Base-by-base conservation (phyloP, 1,140 invertebrate genomes). In the Trichogramma pretiosum region DNA sequence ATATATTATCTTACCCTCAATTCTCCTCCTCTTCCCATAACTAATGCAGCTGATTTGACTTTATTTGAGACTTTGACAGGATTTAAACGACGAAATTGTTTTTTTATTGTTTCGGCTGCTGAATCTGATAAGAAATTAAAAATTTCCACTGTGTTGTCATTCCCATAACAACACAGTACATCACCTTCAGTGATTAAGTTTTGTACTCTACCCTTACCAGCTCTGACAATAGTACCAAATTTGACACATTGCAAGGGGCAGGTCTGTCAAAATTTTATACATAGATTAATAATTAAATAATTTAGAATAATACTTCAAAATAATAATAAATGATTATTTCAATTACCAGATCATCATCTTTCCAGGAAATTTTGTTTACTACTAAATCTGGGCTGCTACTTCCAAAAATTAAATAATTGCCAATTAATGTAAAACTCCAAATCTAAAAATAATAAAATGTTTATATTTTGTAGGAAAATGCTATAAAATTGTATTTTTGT, bases 381-480 rank as follows among this genome's bases (percentile, higher is more conserved):
- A 83, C 72, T 35, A 98, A 69, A 67, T 91, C 85, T 56, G 79
- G 81, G 61, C 95, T 91, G 50, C 80, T 80, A 49, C 81, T 85
- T 10, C 93, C 94, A 30, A 89, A 89, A 17, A 98, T 78, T 49
- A 98, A 73, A 61, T 89, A 83, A 51, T 79, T 76, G 54, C 88
- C 87, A 18, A 87, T 62, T 22, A 98, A 64, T n/a, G 78, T 76
- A 57, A 94, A 78, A 51, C 82, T 79, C 84, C 91, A 96, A 21
- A 98, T 80, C 86, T 89, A 52, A 28, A 68, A 58, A 47, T 58
- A 48, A 38, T 32, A n/a, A n/a, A n/a, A n/a, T n/a, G n/a, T n/a
- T n/a, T n/a, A n/a, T n/a, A n/a, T n/a, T n/a, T n/a, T n/a, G n/a
- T n/a, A n/a, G n/a, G n/a, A 19, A 17, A 34, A 18, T 24, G 33